Percentiles rank a stretch among this genome's conserved stretches.
Conservation (phyloP, 1,140 invertebrate species). For the Sarcophaga peregrina region DNA sequence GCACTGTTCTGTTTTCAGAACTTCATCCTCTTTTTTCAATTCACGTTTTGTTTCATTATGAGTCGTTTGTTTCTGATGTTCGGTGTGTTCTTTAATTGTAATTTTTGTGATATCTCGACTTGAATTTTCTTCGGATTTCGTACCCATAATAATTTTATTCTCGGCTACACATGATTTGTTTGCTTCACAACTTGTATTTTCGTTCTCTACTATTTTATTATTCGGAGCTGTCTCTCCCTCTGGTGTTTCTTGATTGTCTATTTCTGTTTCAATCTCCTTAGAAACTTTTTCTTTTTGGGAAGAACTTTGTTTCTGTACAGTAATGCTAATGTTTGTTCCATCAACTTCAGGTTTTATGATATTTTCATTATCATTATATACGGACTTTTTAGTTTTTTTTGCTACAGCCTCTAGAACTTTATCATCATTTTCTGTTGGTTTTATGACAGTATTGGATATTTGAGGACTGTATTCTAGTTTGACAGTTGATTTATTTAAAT, state of each 20-base stretch:
- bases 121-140: background rate
- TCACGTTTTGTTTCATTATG: background rate
- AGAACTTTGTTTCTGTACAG: background rate
- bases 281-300: background rate
- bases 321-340: background rate
- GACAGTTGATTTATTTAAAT: background rate
- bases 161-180: background rate
- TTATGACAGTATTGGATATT: background rate
- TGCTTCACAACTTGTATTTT: background rate
- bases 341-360: background rate
- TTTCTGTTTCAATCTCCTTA: background rate
- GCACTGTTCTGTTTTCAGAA: slow-evolving; percentile 18
- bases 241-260: background rate
- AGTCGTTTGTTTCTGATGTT: background rate
- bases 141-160: background rate
- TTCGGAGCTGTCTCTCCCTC: background rate
- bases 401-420: slow-evolving; percentile 60
- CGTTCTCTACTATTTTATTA: background rate
- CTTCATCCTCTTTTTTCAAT: background rate
- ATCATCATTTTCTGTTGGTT: slow-evolving; percentile 47
- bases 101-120: background rate
- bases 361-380: slow-evolving; percentile 51
- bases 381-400: slow-evolving; percentile 62
- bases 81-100: background rate
- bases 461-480: slow-evolving; percentile 2